Percentiles rank a stretch among this genome's conserved stretches.
Evolutionary conservation across 2,888 invertebrate genomes (phyloP).

Genomic region (Scotopteryx bipunctaria): DNA sequence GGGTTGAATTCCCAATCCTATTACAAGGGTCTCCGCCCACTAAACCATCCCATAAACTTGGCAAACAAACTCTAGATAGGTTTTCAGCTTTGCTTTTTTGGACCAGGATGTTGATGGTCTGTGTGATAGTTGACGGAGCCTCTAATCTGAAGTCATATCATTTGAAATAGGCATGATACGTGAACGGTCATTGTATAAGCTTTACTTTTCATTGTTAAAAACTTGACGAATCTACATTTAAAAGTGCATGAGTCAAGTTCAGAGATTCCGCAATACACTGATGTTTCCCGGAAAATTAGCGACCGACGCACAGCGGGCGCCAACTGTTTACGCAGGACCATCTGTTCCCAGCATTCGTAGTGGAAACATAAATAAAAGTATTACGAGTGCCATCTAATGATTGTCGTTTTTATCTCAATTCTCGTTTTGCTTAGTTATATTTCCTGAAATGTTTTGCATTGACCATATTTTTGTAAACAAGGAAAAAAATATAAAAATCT

Average conservation of each 20-base stretch:
- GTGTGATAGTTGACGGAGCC: no score
- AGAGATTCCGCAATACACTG: conserved; percentile 25
- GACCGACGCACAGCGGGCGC: conserved; percentile 30
- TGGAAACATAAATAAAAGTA: conserved; percentile 22
- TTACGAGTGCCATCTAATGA: conserved; percentile 16
- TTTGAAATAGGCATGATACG: neutral
- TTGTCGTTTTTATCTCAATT: conserved; percentile 20
- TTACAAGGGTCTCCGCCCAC: no score
- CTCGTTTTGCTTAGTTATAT: neutral
- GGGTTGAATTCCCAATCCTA: no score
- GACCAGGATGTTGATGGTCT: no score
- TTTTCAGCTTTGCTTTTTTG: no score
- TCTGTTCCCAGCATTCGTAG: conserved; percentile 20
- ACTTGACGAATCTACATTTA: conserved; percentile 9
- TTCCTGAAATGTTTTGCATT: conserved; percentile 14
- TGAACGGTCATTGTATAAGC: neutral
- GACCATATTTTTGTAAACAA: neutral
- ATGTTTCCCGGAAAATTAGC: conserved; percentile 32
- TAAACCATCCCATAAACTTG: no score
- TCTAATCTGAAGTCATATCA: no score
- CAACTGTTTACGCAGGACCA: conserved; percentile 33
- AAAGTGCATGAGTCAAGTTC: conserved; percentile 36
- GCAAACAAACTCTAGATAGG: no score
- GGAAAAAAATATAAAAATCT: neutral
- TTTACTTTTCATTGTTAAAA: conserved; percentile 1